These are phyloP conservation scores for Penaeus japonicus DNA, from an alignment of 1,140 invertebrate species.

Conservation along the genomic window DNA sequence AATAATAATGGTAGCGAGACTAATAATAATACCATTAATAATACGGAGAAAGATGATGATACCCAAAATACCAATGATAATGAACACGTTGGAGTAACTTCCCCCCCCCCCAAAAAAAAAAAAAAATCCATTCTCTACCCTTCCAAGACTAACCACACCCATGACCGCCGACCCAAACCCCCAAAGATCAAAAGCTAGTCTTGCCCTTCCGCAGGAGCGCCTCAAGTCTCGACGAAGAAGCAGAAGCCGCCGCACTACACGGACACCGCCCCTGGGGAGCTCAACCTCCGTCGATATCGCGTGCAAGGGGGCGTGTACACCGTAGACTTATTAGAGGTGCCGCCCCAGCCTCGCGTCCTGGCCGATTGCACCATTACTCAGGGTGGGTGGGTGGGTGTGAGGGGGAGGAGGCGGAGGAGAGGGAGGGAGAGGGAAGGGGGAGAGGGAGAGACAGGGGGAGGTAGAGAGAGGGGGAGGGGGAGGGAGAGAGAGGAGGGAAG, in stretches of 20 bases:
- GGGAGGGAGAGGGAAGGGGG: background rate
- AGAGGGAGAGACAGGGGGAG: too few relatives aligned
- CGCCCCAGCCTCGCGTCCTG: slow-evolving; percentile 70
- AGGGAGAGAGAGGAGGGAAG: too few relatives aligned
- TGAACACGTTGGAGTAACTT: too few relatives aligned
- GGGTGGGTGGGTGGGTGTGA: slow-evolving; percentile 31
- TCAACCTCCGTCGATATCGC: slow-evolving; percentile 74
- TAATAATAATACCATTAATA: background rate
- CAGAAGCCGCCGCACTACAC: slow-evolving; percentile 26
- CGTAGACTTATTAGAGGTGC: slow-evolving; percentile 73
- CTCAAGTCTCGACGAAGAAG: background rate
- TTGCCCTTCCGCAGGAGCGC: background rate
- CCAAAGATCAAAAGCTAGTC: background rate
- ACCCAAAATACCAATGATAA: background rate
- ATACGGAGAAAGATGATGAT: background rate
- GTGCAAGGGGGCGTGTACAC: slow-evolving; percentile 74
- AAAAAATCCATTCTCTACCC: background rate
- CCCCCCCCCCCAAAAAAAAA: too few relatives aligned
- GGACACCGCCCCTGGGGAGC: slow-evolving; percentile 63
- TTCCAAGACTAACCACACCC: too few relatives aligned
- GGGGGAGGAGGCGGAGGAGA: background rate
- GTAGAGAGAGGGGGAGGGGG: too few relatives aligned
- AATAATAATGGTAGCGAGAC: background rate
- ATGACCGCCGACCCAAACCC: too few relatives aligned
- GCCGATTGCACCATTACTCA: slow-evolving; percentile 57